Base-by-base conservation (phyloP, 1,140 invertebrate species). In the Pseudomyrmex gracilis region DNA sequence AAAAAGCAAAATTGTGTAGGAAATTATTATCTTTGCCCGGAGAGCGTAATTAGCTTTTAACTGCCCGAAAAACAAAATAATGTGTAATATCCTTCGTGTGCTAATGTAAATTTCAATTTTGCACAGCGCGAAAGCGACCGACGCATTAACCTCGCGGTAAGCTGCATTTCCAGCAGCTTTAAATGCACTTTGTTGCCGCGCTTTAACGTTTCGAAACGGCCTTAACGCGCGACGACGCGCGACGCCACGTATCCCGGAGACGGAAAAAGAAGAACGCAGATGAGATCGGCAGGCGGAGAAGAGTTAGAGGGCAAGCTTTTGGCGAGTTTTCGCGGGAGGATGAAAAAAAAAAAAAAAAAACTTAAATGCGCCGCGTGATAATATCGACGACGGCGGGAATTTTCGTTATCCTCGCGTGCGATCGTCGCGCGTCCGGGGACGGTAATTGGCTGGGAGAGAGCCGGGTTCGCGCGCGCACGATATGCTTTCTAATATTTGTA, bases 401-500 rank as follows among this genome's bases (percentile, higher is more conserved):
- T 89, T 77, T 74, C 63, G 87, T 85, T 90, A 89, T 87, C 88
- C 73, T 58, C 73, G 85, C 83, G 85, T 85, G 83, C 78, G 83
- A 87, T 87, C 85, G 74, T 86, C 73, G 73, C 73, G 73, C 80
- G 78, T 71, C 70, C 57, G 17, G 61, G 13, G 53, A 51, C 66
- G 67, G 70, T 89, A 89, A 89, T 89, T 89, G 88, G 87, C 58
- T 86, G 73, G 74, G 70, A 49, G 73, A 55, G 71, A 53, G 15
- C 53, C 68, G 49, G 17, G 61, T 17, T 55, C 24, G 73, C 53
- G 74, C 53, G 74, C 53, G 47, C 51, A 55, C 86, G 87, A 90
- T 90, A 90, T 83, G 90, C 87, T 90, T 89, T 88, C 90, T 90
- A 89, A 89, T 90, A 90, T 90, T 90, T 90, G 90, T 83, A 85